Conservation (phyloP, 1,140 invertebrate genomes). For the Myzus persicae region DNA sequence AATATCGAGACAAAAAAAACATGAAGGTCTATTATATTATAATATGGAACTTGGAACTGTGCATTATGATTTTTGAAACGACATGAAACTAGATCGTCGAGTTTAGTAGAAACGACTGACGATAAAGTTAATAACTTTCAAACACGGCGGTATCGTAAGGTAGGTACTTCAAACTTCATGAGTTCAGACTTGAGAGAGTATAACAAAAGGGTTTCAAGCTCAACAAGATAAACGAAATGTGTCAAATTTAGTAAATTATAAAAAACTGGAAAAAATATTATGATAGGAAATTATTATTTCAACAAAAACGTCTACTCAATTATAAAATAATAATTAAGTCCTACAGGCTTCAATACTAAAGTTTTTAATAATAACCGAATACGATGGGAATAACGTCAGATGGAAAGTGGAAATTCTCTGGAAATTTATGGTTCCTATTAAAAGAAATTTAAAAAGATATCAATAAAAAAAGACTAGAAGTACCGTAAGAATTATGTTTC, state of each 20-base stretch:
- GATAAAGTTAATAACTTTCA: background rate
- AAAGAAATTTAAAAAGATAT: background rate
- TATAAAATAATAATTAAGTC: background rate
- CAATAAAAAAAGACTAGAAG: background rate
- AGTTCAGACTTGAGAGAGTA: background rate
- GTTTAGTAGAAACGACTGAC: background rate
- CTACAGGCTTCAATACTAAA: too few species aligned
- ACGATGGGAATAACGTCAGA: background rate
- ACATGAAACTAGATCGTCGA: background rate
- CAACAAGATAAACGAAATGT: background rate
- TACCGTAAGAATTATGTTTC: background rate
- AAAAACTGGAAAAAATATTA: background rate
- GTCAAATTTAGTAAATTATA: background rate
- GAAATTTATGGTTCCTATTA: too few species aligned
- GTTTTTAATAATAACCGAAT: background rate
- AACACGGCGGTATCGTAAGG: background rate
- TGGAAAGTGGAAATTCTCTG: background rate
- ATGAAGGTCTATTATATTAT: too few species aligned
- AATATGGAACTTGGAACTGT: background rate
- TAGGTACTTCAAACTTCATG: background rate
- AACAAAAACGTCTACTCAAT: background rate
- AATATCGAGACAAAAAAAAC: too few species aligned
- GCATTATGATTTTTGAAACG: background rate
- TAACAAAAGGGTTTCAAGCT: background rate
- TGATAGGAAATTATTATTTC: background rate